Percentiles rank a stretch among this genome's conserved stretches.
Evolutionary conservation across 1,140 invertebrate species (phyloP).

Genomic region (Pararge aegeria): DNA sequence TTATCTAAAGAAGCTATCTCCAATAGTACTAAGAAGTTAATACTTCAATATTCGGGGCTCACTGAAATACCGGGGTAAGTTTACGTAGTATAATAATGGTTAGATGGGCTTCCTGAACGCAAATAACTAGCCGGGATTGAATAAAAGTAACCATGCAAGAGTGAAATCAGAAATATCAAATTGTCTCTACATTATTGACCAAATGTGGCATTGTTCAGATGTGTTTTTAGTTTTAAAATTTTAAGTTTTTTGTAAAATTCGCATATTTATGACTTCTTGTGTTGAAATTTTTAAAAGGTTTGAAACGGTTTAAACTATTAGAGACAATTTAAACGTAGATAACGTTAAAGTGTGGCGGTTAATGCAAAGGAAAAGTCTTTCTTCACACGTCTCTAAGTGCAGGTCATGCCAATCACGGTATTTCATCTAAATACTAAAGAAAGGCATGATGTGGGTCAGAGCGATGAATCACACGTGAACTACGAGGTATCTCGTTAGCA

Average conservation of each 20-base stretch:
- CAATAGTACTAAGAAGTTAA: constrained; percentile 18
- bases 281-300: not conserved
- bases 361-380: constrained; percentile 8
- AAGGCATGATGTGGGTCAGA: constrained; percentile 46
- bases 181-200: constrained; percentile 7
- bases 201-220: not conserved
- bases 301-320: not conserved
- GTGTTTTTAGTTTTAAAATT: too few species aligned
- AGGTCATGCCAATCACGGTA: constrained; percentile 15
- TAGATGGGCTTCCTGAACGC: constrained; percentile 44
- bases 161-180: constrained; percentile 35
- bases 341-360: not conserved
- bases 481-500: constrained; percentile 38
- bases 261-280: too few species aligned
- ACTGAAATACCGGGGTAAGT: constrained; percentile 17
- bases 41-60: constrained; percentile 20
- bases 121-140: constrained; percentile 48
- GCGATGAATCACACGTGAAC: constrained; percentile 53
- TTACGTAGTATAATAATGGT: constrained; percentile 36
- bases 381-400: constrained; percentile 18
- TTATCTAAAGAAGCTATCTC: constrained; percentile 4
- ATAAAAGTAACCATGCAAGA: constrained; percentile 40
- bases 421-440: constrained; percentile 38
- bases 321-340: not conserved
- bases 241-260: too few species aligned